Evolutionary conservation across 1,140 invertebrate species (phyloP), one percentile per base, ranked within the genome.

Genomic region (Rhizoglyphus robini): DNA sequence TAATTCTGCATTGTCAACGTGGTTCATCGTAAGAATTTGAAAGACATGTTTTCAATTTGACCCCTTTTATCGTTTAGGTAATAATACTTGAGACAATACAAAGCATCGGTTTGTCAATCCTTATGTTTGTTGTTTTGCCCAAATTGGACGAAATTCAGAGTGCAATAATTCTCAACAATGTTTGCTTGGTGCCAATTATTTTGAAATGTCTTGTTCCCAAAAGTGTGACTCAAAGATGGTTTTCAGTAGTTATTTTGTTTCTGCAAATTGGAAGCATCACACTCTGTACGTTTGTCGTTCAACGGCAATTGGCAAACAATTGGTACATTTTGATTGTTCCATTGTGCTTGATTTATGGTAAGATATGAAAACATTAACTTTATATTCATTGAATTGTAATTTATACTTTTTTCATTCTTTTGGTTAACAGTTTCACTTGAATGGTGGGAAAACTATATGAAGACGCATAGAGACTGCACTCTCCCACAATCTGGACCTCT

Each of bases 381-480:
- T n/a, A n/a, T n/a, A n/a, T n/a, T n/a, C n/a, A n/a, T n/a, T n/a
- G n/a, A n/a, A n/a, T n/a, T n/a, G n/a, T n/a, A n/a, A n/a, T n/a
- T n/a, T n/a, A n/a, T 38, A 20, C 27, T 49, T 1, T 74, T 79
- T 0, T 90, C 92, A 0, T 75, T 90, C 0, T 79, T 88, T 0
- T 80, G 90, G 4, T 76, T 95, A 38, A 81, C 92, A 46, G 86
- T 92, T 46, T 96, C 91, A 3, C 82, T 90, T 31, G 87, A 88
- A 29, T 96, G 90, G 88, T 96, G 93, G 93, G 93, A 96, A 77
- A 97, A 96, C 77, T 97, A 90, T 73, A 88, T 96, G 91, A 74
- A 75, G n/a, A n/a, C n/a, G n/a, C 63, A 68, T 36, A 15, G 67
- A 68, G 20, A 90, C 71, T 0, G 63, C 70, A 23, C 25, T 72